Conservation (phyloP, 2,888 invertebrate genomes). For the Leptodirus hochenwartii region DNA sequence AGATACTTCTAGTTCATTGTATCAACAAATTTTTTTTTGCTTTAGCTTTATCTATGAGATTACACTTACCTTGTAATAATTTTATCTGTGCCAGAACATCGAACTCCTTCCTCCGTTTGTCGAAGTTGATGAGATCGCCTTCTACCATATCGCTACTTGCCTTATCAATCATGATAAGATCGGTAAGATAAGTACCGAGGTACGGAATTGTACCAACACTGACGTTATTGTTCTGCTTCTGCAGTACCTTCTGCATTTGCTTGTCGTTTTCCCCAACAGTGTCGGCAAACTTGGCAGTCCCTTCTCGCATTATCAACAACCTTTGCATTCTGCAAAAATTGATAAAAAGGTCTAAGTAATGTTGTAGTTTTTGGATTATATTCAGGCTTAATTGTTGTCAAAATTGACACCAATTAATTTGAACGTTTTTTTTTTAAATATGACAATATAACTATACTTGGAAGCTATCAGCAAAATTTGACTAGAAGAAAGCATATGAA, state of each 20-base stretch:
- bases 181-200: conserved; percentile 93
- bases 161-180: conserved; percentile 96
- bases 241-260: conserved; percentile 70
- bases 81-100: conserved; percentile 96
- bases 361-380: no score
- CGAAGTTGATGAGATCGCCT: conserved; percentile 88
- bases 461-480: no score
- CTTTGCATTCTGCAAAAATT: no score
- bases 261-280: conserved; percentile 78
- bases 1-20: conserved; percentile 24
- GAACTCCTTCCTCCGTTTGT: conserved; percentile 95
- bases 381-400: no score
- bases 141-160: conserved; percentile 74
- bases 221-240: conserved; percentile 54
- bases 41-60: no score
- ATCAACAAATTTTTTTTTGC: no score
- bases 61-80: conserved; percentile 57
- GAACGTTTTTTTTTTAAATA: no score
- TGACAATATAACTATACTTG: no score
- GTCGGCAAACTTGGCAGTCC: conserved; percentile 95
- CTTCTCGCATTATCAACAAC: conserved; percentile 94
- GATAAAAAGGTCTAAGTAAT: no score
- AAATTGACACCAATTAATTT: no score
- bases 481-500: no score
- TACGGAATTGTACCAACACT: conserved; percentile 95